These are phyloP conservation scores for Amblyopsis rosae DNA, from an alignment of 2,113 vertebrate genomes.

Conservation along the genomic window DNA sequence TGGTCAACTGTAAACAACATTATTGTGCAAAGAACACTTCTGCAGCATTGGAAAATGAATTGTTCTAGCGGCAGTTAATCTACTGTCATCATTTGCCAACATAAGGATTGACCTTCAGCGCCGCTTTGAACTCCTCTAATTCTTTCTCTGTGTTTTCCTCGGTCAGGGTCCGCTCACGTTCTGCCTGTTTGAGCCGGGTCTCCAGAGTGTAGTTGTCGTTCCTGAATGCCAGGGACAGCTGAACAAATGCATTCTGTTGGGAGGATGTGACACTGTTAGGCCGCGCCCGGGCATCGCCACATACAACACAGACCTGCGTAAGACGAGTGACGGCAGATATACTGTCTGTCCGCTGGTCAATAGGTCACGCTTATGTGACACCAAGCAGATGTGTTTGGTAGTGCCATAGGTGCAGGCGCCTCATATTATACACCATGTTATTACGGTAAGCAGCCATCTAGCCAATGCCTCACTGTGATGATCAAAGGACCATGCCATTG, in stretches of 20 bases:
- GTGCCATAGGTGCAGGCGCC: too few relatives aligned
- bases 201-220: slow-evolving; percentile 98
- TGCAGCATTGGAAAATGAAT: neutral
- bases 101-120: slow-evolving; percentile 83
- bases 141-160: slow-evolving; percentile 96
- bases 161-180: slow-evolving; percentile 92
- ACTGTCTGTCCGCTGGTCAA: neutral
- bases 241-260: slow-evolving; percentile 93
- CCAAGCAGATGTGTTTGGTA: too few relatives aligned
- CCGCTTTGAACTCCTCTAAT: slow-evolving; percentile 91
- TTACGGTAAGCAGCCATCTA: too few relatives aligned
- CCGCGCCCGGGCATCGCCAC: slow-evolving; percentile 7
- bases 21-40: too few relatives aligned
- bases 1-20: too few relatives aligned
- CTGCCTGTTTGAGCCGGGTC: slow-evolving; percentile 90
- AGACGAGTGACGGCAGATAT: too few relatives aligned
- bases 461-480: too few relatives aligned
- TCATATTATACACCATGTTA: too few relatives aligned
- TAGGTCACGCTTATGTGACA: neutral
- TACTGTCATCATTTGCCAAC: slow-evolving; percentile 13
- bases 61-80: slow-evolving; percentile 12
- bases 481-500: too few relatives aligned
- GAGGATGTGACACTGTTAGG: slow-evolving; percentile 43
- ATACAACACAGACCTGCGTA: neutral
- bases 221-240: slow-evolving; percentile 97